Percentiles rank a stretch among this genome's conserved stretches.
phyloP scores from a whole-genome alignment of 2,888 invertebrate species.

The Bombylius discolor region DNA sequence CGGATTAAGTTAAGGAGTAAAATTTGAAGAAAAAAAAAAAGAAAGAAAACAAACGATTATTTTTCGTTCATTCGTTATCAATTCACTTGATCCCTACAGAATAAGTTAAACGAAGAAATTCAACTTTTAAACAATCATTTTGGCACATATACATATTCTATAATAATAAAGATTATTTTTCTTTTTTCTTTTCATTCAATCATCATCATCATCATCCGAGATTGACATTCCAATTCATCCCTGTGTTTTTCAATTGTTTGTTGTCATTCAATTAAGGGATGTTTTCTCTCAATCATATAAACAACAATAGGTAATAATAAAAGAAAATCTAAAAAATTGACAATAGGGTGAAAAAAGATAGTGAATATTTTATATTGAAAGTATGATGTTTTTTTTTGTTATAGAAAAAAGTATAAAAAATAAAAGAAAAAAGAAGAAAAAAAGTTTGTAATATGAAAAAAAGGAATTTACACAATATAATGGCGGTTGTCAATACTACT shows the following conservation, averaged over 20 bases:
- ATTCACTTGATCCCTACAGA: too few species aligned
- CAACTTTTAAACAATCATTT: too few species aligned
- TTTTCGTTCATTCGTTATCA: too few species aligned
- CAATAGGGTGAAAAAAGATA: not conserved
- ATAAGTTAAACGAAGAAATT: too few species aligned
- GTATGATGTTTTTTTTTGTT: not conserved
- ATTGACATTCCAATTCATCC: constrained; percentile 5
- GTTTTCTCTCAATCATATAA: constrained; percentile 4
- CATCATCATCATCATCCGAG: not conserved
- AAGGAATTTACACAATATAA: too few species aligned
- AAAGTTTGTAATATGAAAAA: too few species aligned
- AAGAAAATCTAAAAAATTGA: not conserved
- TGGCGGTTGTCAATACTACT: not conserved
- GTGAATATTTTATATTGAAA: not conserved
- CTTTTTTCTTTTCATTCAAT: constrained; percentile 5
- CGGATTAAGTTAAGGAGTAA: too few species aligned
- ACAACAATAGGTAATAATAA: not conserved
- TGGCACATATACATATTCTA: too few species aligned
- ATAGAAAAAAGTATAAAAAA: too few species aligned
- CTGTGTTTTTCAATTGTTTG: constrained; percentile 3
- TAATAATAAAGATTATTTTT: not conserved
- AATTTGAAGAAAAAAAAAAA: too few species aligned
- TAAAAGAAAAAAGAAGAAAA: not conserved
- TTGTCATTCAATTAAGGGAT: constrained; percentile 9
- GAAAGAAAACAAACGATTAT: too few species aligned